These are phyloP conservation scores for Perccottus glenii DNA, from an alignment of 2,113 vertebrate species.

Conservation along the genomic window DNA sequence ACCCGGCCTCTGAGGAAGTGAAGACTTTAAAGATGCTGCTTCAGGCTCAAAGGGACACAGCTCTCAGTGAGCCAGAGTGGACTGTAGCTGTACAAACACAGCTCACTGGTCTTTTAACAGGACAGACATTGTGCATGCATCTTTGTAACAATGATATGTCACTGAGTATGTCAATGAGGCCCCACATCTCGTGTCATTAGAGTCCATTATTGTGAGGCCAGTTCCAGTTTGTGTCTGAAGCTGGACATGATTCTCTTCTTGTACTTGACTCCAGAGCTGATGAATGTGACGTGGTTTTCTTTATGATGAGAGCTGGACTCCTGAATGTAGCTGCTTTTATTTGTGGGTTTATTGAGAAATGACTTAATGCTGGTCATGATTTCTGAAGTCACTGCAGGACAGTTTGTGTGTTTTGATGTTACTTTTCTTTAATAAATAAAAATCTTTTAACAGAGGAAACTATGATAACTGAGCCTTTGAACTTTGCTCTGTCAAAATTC, in stretches of 20 bases:
- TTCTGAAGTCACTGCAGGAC: constrained; percentile 79
- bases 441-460: constrained; percentile 36
- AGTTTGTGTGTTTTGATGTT: constrained; percentile 63
- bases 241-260: constrained; percentile 66
- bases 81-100: neutral
- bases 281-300: constrained; percentile 21
- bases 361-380: constrained; percentile 80
- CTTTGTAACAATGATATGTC: neutral
- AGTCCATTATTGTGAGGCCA: constrained; percentile 8
- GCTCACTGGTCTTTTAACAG: too few relatives aligned
- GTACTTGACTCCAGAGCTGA: constrained; percentile 37
- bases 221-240: constrained; percentile 16
- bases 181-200: neutral
- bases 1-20: constrained; percentile 31
- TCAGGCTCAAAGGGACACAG: neutral
- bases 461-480: constrained; percentile 17
- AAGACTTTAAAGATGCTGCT: constrained; percentile 9
- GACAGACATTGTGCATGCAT: neutral
- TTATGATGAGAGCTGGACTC: constrained; percentile 89
- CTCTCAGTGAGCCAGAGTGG: constrained; percentile 1
- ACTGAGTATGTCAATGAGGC: too few relatives aligned
- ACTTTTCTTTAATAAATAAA: constrained; percentile 47
- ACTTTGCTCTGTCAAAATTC: constrained; percentile 44
- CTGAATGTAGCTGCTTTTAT: constrained; percentile 45
- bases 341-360: constrained; percentile 34